Conservation (phyloP, 2,888 invertebrate species). For the Lagria hirta region DNA sequence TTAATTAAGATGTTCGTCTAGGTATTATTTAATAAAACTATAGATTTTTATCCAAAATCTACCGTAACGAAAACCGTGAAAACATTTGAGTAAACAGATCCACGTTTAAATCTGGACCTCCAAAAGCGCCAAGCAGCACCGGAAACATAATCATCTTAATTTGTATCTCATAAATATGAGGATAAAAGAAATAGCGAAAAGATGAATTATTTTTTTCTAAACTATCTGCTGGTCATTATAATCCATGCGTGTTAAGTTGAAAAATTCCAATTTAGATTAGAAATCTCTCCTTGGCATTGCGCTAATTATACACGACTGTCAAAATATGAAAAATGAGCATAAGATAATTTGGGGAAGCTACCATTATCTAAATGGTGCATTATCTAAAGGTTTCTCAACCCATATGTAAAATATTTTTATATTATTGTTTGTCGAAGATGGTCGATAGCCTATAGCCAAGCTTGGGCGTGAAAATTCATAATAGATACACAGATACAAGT, state of each 20-base stretch:
- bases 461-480: no score
- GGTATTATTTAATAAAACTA: slow-evolving; percentile 13
- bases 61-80: slow-evolving; percentile 21
- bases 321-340: slow-evolving; percentile 29
- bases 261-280: slow-evolving; percentile 25
- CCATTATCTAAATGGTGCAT: slow-evolving; percentile 18
- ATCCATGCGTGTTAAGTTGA: slow-evolving; percentile 10
- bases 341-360: slow-evolving; percentile 17
- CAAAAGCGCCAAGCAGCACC: slow-evolving; percentile 1
- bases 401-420: slow-evolving; percentile 14
- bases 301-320: slow-evolving; percentile 26
- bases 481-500: no score
- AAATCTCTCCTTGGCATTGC: slow-evolving; percentile 16
- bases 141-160: no score
- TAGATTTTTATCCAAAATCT: slow-evolving; percentile 18
- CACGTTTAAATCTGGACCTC: slow-evolving; percentile 11
- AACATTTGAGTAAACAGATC: slow-evolving; percentile 18
- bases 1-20: slow-evolving; percentile 13
- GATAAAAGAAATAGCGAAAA: no score
- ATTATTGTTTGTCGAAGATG: no score
- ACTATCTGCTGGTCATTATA: neutral
- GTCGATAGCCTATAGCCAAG: no score
- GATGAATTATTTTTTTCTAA: neutral
- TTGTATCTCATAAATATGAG: no score
- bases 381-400: slow-evolving; percentile 2